Evolutionary conservation across 2,113 vertebrate genomes (phyloP).

Genomic region (Nannospalax galili): DNA sequence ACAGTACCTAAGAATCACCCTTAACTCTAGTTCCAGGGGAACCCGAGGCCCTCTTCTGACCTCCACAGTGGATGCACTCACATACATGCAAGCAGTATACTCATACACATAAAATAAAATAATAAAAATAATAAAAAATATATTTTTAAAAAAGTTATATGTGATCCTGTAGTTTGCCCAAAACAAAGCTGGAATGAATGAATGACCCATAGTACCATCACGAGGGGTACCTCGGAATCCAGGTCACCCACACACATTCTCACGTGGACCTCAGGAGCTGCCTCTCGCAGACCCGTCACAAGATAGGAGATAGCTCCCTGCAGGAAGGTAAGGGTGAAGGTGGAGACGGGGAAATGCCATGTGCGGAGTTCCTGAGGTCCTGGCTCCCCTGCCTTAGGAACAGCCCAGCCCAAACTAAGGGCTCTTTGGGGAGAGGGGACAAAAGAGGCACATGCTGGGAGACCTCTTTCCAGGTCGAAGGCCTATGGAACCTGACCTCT

Average conservation of each 20-base stretch:
- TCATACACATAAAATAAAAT: no score
- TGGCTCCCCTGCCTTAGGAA: accelerated
- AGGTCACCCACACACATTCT: constrained; percentile 65
- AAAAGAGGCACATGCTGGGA: background rate
- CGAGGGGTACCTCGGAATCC: no score
- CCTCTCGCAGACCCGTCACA: no score
- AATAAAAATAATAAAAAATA: no score
- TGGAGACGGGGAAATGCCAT: background rate
- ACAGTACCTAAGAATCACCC: no score
- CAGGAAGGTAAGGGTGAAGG: background rate
- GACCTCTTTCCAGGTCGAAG: background rate
- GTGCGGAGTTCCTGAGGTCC: constrained; percentile 34
- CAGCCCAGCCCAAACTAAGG: background rate
- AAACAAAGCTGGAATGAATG: background rate
- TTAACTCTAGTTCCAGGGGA: no score
- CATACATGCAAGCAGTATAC: no score
- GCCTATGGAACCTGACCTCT: background rate
- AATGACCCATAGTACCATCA: background rate
- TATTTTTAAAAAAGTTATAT: background rate
- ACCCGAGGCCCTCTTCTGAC: no score
- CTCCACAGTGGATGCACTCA: no score
- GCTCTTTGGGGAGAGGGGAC: background rate
- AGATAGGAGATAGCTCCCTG: background rate
- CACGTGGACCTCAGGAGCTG: constrained; percentile 58
- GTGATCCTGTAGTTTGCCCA: background rate